These are phyloP conservation scores for Oligia strigilis DNA, from an alignment of 2,888 invertebrate genomes.

Conservation along the genomic window DNA sequence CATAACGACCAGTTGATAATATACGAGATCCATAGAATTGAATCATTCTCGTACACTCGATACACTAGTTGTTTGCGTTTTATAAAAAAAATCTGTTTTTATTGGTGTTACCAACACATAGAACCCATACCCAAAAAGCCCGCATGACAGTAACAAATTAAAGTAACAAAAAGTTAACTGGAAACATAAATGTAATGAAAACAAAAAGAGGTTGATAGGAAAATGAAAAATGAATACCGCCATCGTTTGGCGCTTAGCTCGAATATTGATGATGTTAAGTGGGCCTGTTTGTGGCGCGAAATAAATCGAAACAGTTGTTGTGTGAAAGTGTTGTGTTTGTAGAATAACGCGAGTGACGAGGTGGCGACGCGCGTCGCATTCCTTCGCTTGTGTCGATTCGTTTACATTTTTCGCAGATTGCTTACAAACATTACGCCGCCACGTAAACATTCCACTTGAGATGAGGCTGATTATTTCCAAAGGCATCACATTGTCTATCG, in stretches of 20 bases:
- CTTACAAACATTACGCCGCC: conserved; percentile 81
- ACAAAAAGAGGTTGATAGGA: conserved; percentile 47
- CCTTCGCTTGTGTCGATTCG: conserved; percentile 71
- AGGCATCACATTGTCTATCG: conserved; percentile 73
- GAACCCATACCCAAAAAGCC: conserved; percentile 4
- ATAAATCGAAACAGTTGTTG: conserved; percentile 53
- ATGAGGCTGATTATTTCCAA: conserved; percentile 72
- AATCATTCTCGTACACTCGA: background rate
- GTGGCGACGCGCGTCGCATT: conserved; percentile 72
- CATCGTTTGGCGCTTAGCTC: conserved; percentile 48
- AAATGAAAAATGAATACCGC: conserved; percentile 56
- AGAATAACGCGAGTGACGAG: conserved; percentile 62
- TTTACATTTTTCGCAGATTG: conserved; percentile 83
- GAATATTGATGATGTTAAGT: conserved; percentile 61
- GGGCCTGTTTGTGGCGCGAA: conserved; percentile 35
- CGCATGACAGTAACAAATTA: conserved; percentile 40
- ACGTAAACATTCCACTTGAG: conserved; percentile 75
- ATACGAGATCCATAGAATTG: background rate
- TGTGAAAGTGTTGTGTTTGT: conserved; percentile 60
- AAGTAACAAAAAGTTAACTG: conserved; percentile 45
- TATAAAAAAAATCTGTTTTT: background rate
- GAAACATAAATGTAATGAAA: conserved; percentile 50
- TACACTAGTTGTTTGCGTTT: conserved; percentile 13
- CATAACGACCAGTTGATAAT: background rate
- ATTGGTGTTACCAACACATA: background rate